These are phyloP conservation scores for Drosophila nasuta DNA, from an alignment of 1,140 invertebrate genomes.

Conservation along the genomic window DNA sequence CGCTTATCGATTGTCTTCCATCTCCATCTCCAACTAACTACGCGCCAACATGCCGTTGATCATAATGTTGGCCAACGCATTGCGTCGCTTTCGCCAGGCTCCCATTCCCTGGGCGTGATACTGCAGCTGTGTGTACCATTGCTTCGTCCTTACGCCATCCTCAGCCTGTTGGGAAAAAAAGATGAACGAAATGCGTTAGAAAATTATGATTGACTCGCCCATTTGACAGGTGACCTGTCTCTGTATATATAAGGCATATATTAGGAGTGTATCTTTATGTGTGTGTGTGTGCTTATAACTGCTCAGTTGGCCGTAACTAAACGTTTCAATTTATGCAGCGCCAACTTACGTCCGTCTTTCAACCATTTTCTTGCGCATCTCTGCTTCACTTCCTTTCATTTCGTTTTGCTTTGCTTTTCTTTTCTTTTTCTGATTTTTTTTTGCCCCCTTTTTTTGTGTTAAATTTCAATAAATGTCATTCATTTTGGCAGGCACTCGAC, in stretches of 20 bases:
- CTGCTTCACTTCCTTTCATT: conserved; percentile 41
- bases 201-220: conserved; percentile 67
- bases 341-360: conserved; percentile 34
- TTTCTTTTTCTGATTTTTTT: conserved; percentile 18
- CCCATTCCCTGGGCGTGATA: conserved; percentile 95
- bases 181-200: conserved; percentile 43
- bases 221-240: conserved; percentile 54
- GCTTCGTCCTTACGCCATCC: conserved; percentile 92
- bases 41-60: conserved; percentile 92
- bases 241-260: conserved; percentile 10
- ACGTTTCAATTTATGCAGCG: conserved; percentile 75
- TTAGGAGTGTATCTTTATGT: not conserved
- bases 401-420: not conserved
- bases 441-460: conserved; percentile 53
- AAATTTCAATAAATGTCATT: conserved; percentile 82
- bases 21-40: conserved; percentile 40
- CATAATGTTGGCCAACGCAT: conserved; percentile 98
- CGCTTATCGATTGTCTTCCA: conserved; percentile 2
- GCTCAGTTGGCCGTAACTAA: conserved; percentile 77
- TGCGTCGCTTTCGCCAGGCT: conserved; percentile 94
- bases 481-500: conserved; percentile 77
- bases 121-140: conserved; percentile 95
- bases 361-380: conserved; percentile 67
- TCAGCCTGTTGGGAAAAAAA: conserved; percentile 89
- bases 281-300: conserved; percentile 42